Base-by-base conservation (phyloP, 2,888 invertebrate species). In the Caenorhabditis afra region DNA sequence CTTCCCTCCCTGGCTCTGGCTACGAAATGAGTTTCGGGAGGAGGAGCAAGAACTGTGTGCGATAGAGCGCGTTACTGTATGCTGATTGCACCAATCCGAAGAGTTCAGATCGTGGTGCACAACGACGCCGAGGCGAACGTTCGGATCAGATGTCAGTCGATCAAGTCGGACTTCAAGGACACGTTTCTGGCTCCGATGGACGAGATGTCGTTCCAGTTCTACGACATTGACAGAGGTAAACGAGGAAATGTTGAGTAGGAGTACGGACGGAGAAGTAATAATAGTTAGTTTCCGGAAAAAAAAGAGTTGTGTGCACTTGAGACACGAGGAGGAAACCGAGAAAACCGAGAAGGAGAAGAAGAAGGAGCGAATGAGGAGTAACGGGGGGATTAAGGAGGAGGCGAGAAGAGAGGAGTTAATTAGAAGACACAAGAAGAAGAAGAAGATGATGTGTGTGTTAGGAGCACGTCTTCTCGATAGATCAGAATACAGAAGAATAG, bases 221-320 rank as follows among this genome's bases (percentile, higher is more conserved):
- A 79, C 49, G 83, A 83, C 58, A 82, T 83, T 68, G 81, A 82
- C 70, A 41, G 76, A 79, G 83, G 85, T 83, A 14, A 22, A n/a
- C n/a, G n/a, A n/a, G n/a, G 66, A 20, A 44, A 29, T 22, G 52
- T 4, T 12, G n/a, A 10, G 18, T 22, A 44, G 22, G 14, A 18
- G 20, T 18, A 11, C n/a, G 35, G n/a, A 7, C 14, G 52, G 39
- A 55, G 39, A 29, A 20, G 16, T 55, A 55, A 57, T 50, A 39
- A 37, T 44, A 53, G 44, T 41, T 44, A 44, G 44, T 41, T 16
- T 44, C 44, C 23, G 52, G 16, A 18, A n/a, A n/a, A n/a, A n/a
- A n/a, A n/a, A n/a, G 41, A 29, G 52, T 4, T 29, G 53, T 65
- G 35, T 41, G 55, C 20, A 45, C 55, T 55, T 65, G 65, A 65